Evolutionary conservation across 2,888 invertebrate genomes (phyloP), one percentile per base, ranked within the genome.

Genomic region (Archaeoteleia sp.): DNA sequence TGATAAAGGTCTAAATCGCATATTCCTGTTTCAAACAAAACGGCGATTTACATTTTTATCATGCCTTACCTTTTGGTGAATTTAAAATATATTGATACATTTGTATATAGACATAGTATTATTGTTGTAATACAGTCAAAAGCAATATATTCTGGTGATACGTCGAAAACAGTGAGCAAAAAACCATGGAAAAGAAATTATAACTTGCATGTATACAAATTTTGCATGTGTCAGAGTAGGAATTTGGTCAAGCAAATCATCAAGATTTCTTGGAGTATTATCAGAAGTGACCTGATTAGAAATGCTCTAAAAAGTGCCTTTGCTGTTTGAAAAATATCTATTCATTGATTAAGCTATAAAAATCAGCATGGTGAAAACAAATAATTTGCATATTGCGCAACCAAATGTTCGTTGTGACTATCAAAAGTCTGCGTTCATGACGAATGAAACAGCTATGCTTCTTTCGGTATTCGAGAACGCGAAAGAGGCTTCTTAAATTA

Each of bases 161-260:
- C 68, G 45, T 68, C 68, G 55, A 68, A 54, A 68, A 68, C 68
- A 60, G 68, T 69, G 65, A 69, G 68, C 68, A 69, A 69, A 43
- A 25, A 43, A 49, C 40, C 46, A 45, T 61, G 45, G 43, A 69
- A 68, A 39, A 55, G 43, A 63, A 60, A 60, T 51, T 53, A 23
- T 55, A 46, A 3, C 42, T 60, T 60, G 68, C 63, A 65, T 65
- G 68, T 51, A 46, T 42, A 14, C 39, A 42, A 30, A 9, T 55
- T 54, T 69, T 39, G 68, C 60, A 65, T 69, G 68, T 34, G 51
- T 42, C 55, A 39, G 60, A 63, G 60, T 69, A 69, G 68, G 55
- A 69, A 69, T 55, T 60, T 65, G 54, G 39, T 63, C 58, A 68
- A 58, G 62, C 58, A 32, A 63, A 35, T 37, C 39, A 60, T 55